phyloP scores from a whole-genome alignment of 2,888 invertebrate species.

The Icerya purchasi region DNA sequence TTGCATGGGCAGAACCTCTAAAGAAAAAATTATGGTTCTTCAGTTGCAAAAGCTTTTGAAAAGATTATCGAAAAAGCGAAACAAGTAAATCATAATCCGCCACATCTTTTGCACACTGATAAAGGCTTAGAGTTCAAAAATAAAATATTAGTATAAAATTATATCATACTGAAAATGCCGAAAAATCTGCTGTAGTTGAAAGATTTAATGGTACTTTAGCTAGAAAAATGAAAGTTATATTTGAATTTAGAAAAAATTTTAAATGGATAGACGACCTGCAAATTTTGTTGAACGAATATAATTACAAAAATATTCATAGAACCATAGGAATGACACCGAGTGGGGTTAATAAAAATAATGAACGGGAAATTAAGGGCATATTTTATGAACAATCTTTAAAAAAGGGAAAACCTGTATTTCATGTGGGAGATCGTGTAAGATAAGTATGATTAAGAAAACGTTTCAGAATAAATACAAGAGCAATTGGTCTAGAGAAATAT shows the following conservation, averaged over 20 bases:
- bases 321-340: not conserved
- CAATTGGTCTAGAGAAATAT: not conserved
- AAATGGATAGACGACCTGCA: not conserved
- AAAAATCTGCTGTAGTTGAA: not conserved
- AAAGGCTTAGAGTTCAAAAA: not conserved
- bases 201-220: not conserved
- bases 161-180: not conserved
- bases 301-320: not conserved
- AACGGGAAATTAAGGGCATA: not conserved
- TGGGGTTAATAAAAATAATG: not conserved
- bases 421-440: not conserved
- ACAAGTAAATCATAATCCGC: not conserved
- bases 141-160: not conserved
- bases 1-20: not conserved
- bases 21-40: not conserved
- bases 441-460: not conserved
- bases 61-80: not conserved
- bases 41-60: not conserved
- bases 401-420: not conserved
- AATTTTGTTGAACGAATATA: not conserved
- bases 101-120: not conserved
- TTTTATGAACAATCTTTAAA: not conserved
- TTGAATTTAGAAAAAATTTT: not conserved
- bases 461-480: not conserved
- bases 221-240: not conserved